Conservation (phyloP, 2,113 vertebrate species). For the Telmatochromis brichardi region DNA sequence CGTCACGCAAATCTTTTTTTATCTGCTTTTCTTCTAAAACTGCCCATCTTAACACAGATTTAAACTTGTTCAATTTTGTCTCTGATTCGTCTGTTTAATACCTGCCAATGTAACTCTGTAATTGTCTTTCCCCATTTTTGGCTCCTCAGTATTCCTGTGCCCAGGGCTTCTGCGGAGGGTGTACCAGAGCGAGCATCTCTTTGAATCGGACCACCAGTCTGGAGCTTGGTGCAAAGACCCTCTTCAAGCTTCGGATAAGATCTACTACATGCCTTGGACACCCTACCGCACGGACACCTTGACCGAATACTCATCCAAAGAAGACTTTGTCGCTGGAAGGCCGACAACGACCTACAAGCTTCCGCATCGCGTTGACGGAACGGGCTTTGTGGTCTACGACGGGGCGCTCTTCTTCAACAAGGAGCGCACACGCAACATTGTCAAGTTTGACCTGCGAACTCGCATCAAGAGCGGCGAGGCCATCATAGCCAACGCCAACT, state of each 20-base stretch:
- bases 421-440: conserved; percentile 95
- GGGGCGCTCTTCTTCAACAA: conserved; percentile 99
- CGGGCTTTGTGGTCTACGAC: conserved; percentile 94
- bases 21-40: background rate
- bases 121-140: conserved; percentile 71
- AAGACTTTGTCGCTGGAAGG: conserved; percentile 94
- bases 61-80: background rate
- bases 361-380: conserved; percentile 93
- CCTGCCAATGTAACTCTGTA: conserved; percentile 70
- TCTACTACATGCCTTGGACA: conserved; percentile 99
- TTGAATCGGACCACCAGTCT: conserved; percentile 98
- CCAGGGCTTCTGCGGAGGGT: conserved; percentile 94
- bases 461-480: conserved; percentile 97
- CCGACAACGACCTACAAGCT: conserved; percentile 97
- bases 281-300: conserved; percentile 93
- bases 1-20: background rate
- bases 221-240: conserved; percentile 99
- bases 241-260: conserved; percentile 95
- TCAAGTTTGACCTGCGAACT: conserved; percentile 95
- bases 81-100: conserved; percentile 4
- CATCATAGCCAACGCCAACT: conserved; percentile 96
- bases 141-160: conserved; percentile 95
- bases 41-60: background rate
- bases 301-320: conserved; percentile 96
- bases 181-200: conserved; percentile 97